Base-by-base conservation (phyloP, 1,140 invertebrate species). In the Drosophila ananassae region DNA sequence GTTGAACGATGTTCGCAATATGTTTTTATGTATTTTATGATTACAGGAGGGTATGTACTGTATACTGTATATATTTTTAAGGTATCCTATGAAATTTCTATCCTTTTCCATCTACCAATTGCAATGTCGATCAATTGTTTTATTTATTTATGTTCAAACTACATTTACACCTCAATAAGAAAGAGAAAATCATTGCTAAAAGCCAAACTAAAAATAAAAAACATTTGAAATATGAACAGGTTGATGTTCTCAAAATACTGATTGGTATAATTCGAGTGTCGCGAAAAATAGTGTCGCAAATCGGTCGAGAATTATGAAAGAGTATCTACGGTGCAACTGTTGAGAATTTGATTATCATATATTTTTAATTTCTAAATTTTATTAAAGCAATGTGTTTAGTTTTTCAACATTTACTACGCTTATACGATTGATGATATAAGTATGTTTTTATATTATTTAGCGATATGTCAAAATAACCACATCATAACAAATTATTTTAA, bases 31-130 rank as follows among this genome's bases (percentile, higher is more conserved):
- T 67, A 44, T 67, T 63, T 67, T 63, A 67, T 63, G 63, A 63
- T 67, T 67, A 67, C 58, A 67, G 63, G 63, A 67, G 63, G 58
- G 63, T 67, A 66, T 51, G 50, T 63, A 63, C 59, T 63, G 28
- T 47, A 28, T 50, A 34, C 21, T 59, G 32, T 61, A 66, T 62
- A 32, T 47, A 10, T 51, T 63, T 51, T 66, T 50, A 30, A 48
- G 13, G 30, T 48, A 46, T 46, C 2, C 22, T 58, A 58, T 48
- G 28, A 48, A 63, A 41, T 44, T 63, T 21, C 46, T 41, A 67
- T 51, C 32, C 47, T 44, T 34, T 13, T 51, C 46, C 58, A 66
- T 57, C 58, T 51, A 2, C 34, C 10, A 62, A 63, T 62, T 62
- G 47, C 17, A 37, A 41, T 32, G 25, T n/a, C 22, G 10, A 58